Base-by-base conservation (phyloP, 2,888 invertebrate genomes). In the Psylliodes chrysocephalus region DNA sequence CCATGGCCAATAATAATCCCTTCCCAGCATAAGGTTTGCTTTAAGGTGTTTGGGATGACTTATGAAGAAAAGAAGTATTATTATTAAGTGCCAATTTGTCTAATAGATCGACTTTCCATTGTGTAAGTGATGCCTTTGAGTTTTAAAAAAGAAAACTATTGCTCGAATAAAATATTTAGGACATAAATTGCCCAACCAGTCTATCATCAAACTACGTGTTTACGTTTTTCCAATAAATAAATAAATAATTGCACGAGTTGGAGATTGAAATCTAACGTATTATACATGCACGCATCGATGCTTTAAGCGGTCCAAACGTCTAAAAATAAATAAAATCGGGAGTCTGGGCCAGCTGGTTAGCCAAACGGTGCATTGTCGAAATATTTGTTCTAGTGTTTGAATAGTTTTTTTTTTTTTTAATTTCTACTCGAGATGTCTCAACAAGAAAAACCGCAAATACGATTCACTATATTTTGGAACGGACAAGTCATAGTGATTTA, bases 391-490 rank as follows among this genome's bases (percentile, higher is more conserved):
- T 17, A 12, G n/a, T 17, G 17, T 3, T 35, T 14, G 6, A 22
- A n/a, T n/a, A n/a, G n/a, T n/a, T n/a, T n/a, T n/a, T n/a, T n/a
- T 35, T 4, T 12, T 35, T 22, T 22, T 22, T 35, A 14, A 14
- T 35, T 12, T 35, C 35, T 35, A 14, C 4, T n/a, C 14, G 64
- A 59, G 52, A 90, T 90, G 90, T 90, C 90, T 71, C 88, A 88
- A 72, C 86, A 86, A 68, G 84, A 85, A 64, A 89, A 87, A 81
- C 84, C 87, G 67, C 86, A 89, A 78, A 88, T 90, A 79, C 85
- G 90, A 72, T 88, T 90, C 73, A 90, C 89, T 10, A 87, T 90
- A 73, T 89, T 87, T 81, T 88, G 89, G 80, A 87, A 88, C 75
- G 85, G 89, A 77, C 86, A 87, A 75, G 85, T 88, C 60, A 85